Evolutionary conservation across 2,113 vertebrate species (phyloP).

Genomic region (Protobothrops mucrosquamatus): DNA sequence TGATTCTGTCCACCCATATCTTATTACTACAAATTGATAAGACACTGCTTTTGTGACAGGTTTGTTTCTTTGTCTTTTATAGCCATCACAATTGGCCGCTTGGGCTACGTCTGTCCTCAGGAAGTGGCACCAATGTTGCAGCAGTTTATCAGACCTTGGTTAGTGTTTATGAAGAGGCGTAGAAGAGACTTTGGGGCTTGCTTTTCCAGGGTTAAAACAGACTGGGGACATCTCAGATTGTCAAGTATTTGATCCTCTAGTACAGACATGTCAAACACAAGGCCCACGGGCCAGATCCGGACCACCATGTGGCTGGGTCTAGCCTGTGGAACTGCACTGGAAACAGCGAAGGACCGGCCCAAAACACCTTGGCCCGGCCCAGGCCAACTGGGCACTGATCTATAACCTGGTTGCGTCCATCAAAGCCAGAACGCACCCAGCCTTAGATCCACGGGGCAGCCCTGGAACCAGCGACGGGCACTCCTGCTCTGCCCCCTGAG

Average conservation of each 20-base stretch:
- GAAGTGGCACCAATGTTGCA: constrained; percentile 92
- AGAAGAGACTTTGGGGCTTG: not conserved
- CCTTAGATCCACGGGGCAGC: no score
- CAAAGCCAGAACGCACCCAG: no score
- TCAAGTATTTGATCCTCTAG: not conserved
- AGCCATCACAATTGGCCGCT: constrained; percentile 93
- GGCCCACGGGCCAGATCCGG: no score
- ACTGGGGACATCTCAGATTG: not conserved
- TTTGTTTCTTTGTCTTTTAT: constrained; percentile 59
- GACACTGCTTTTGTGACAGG: constrained; percentile 62
- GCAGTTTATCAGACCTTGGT: constrained; percentile 95
- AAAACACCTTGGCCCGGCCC: no score
- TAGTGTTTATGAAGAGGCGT: constrained; percentile 46
- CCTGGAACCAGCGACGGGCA: no score
- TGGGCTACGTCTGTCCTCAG: constrained; percentile 93
- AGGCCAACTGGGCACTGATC: no score
- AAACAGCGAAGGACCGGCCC: no score
- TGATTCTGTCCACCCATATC: not conserved
- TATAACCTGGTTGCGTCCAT: no score
- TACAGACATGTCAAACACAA: no score
- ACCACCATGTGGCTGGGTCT: no score
- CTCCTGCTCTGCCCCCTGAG: no score
- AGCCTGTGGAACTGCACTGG: no score
- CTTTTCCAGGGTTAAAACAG: not conserved
- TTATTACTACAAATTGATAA: not conserved